Conservation (phyloP, 2,888 invertebrate species). For the Cordilura impudica region DNA sequence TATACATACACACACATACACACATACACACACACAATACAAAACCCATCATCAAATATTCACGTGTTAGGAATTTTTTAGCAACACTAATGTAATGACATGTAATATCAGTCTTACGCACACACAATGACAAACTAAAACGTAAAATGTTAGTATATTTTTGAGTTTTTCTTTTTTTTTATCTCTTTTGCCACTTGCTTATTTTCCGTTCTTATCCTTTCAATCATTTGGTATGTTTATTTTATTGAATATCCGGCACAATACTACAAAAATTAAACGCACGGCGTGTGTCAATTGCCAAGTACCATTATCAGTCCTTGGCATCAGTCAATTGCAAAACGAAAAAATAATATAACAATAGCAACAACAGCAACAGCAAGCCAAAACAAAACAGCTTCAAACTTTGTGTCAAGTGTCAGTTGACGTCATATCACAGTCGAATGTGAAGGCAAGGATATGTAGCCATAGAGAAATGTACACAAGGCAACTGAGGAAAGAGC, state of each 20-base stretch:
- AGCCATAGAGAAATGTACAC: neutral
- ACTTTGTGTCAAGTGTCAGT: conserved; percentile 37
- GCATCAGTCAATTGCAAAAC: neutral
- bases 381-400: conserved; percentile 7
- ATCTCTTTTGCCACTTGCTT: neutral
- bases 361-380: neutral
- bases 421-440: conserved; percentile 38
- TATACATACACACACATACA: neutral
- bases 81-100: neutral
- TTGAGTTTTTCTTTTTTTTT: neutral
- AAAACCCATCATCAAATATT: conserved; percentile 5
- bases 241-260: conserved; percentile 28
- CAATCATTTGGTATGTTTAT: neutral
- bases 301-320: conserved; percentile 37
- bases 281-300: conserved; percentile 21
- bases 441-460: neutral
- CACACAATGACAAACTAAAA: neutral
- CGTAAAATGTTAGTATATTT: neutral
- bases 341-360: neutral
- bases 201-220: neutral
- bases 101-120: neutral
- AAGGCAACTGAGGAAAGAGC: neutral
- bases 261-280: conserved; percentile 25
- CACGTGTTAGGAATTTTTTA: conserved; percentile 28
- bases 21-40: neutral